Conservation (phyloP, 2,113 vertebrate species). For the Procavia capensis region DNA sequence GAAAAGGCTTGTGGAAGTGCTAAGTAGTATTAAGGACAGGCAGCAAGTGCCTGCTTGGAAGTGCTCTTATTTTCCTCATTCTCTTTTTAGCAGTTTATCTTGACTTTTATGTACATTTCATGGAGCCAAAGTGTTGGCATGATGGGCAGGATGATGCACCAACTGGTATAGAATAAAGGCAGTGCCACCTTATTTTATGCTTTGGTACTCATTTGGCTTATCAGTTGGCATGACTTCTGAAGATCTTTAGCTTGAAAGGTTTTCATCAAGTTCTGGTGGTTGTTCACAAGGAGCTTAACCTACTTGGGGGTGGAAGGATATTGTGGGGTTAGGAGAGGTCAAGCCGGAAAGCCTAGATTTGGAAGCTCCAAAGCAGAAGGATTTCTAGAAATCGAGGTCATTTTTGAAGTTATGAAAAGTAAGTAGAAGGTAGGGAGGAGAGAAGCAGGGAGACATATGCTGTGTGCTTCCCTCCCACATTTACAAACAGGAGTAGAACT, state of each 20-base stretch:
- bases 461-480: background rate
- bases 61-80: constrained; percentile 32
- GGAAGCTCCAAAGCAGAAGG: background rate
- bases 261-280: constrained; percentile 52
- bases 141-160: background rate
- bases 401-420: constrained; percentile 27
- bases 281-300: constrained; percentile 40
- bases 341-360: constrained; percentile 8
- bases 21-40: constrained; percentile 66
- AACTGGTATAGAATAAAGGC: constrained; percentile 48
- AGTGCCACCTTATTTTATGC: constrained; percentile 20
- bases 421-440: background rate
- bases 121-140: constrained; percentile 24
- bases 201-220: constrained; percentile 64
- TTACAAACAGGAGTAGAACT: background rate
- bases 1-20: constrained; percentile 72
- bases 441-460: background rate
- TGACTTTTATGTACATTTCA: constrained; percentile 37
- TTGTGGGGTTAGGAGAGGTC: constrained; percentile 8
- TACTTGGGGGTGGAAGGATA: constrained; percentile 16
- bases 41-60: constrained; percentile 1
- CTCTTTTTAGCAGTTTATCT: constrained; percentile 31
- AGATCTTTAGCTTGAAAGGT: constrained; percentile 28
- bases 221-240: constrained; percentile 68
- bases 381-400: constrained; percentile 4